Evolutionary conservation across 2,113 vertebrate genomes (phyloP).

Genomic region (Phylloscopus whistleri): DNA sequence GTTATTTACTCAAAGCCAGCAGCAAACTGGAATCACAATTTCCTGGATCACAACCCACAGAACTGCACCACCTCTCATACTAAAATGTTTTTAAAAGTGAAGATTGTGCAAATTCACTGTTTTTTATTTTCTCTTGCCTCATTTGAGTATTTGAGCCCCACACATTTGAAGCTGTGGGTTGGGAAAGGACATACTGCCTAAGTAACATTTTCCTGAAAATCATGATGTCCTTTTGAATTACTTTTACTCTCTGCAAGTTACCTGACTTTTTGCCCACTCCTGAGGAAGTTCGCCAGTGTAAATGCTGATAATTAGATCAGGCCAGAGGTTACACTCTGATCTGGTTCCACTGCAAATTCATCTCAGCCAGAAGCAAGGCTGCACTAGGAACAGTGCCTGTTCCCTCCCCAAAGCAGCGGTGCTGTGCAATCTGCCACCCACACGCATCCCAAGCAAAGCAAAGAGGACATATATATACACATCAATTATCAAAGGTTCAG

Average conservation of each 20-base stretch:
- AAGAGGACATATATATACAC: not conserved
- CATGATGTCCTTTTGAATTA: not conserved
- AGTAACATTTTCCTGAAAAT: not conserved
- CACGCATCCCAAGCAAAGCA: not conserved
- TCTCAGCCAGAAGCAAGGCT: not conserved
- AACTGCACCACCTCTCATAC: not conserved
- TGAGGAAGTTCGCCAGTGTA: not conserved
- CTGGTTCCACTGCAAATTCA: not conserved
- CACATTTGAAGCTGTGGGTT: not conserved
- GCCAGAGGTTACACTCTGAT: constrained; percentile 12
- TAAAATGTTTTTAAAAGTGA: not conserved
- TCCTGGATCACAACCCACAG: not conserved
- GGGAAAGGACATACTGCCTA: not conserved
- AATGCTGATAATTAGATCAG: not conserved
- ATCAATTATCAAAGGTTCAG: not conserved
- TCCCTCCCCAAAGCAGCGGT: not conserved
- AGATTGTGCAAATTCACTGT: not conserved
- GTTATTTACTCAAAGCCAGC: not conserved
- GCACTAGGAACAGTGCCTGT: not conserved
- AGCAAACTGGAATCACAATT: not conserved
- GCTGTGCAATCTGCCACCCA: not conserved
- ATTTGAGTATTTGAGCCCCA: not conserved
- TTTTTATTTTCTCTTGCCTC: not conserved
- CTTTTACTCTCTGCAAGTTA: not conserved
- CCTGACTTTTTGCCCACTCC: constrained; percentile 20